Base-by-base conservation (phyloP, 2,113 vertebrate species). In the Varanus salvator region DNA sequence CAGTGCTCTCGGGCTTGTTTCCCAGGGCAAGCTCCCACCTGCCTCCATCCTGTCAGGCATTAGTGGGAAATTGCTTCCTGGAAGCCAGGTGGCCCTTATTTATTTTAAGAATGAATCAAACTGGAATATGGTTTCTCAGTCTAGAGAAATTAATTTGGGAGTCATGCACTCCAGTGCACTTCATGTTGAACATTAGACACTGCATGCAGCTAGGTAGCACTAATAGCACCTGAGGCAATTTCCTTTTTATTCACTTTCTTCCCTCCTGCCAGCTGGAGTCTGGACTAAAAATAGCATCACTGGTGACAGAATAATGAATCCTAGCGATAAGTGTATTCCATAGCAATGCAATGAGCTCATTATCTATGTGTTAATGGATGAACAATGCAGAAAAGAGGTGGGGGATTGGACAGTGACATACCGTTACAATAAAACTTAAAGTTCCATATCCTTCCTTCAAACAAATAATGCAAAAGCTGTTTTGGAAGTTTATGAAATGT, bases 251-350 rank as follows among this genome's bases (percentile, higher is more conserved):
- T 89, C 69, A 90, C 80, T 87, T 93, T 93, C 82, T 89, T 94
- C 81, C 88, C 75, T 92, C 81, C 93, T 92, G 52, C 89, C 93
- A 95, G 87, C 91, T 94, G 93, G 91, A 92, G 88, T 75, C 93
- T 87, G 78, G 74, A 44, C 93, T 95, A 95, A 94, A 96, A 95
- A 92, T 89, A 95, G 54, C 88, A 29, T 74, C 90, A 78, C 75
- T 76, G 54, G 50, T 95, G 92, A 92, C 94, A 96, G 90, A 92
- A 90, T 88, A 93, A 95, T 81, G 91, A 95, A 94, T 93, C 90
- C 93, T 83, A 84, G 80, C 0, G 6, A 95, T 92, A 94, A 95
- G 86, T 48, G 71, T 78, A 86, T 75, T 93, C 69, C 0, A 0
- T 74, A 81, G 95, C 44, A 93, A 87, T 0, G 23, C 87, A 86